Conservation (phyloP, 2,797 vertebrate genomes). For the Pipistrellus nathusii region DNA sequence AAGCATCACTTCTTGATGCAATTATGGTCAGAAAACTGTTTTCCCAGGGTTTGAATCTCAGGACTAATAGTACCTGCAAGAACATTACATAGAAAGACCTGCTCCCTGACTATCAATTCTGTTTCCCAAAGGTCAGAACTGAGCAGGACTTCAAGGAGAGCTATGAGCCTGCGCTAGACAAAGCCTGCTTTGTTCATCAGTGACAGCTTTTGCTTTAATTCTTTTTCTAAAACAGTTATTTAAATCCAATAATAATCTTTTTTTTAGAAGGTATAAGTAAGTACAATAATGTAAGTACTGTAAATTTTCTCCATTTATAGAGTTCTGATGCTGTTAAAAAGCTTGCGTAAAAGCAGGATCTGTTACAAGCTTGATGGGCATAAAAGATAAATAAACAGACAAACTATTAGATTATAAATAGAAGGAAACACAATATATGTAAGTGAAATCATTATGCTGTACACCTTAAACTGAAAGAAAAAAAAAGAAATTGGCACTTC, state of each 20-base stretch:
- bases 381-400: neutral
- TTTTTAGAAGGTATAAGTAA: conserved; percentile 57
- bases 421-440: neutral
- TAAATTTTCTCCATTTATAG: conserved; percentile 57
- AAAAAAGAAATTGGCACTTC: neutral
- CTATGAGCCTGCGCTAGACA: conserved; percentile 30
- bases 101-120: conserved; percentile 13
- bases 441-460: conserved; percentile 15
- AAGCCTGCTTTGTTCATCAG: conserved; percentile 63
- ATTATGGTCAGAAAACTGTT: neutral
- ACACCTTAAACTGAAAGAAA: neutral
- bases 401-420: conserved; percentile 46
- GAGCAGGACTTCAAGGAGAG: conserved; percentile 10
- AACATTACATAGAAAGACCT: neutral
- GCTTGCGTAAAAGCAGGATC: conserved; percentile 27
- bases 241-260: conserved; percentile 32
- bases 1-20: neutral
- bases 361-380: neutral
- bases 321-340: conserved; percentile 33
- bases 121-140: conserved; percentile 14
- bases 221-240: conserved; percentile 65
- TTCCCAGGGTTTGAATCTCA: conserved; percentile 46
- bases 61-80: neutral
- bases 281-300: neutral
- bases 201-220: conserved; percentile 62